phyloP scores from a whole-genome alignment of 2,113 vertebrate genomes.

The Rhineura floridana region DNA sequence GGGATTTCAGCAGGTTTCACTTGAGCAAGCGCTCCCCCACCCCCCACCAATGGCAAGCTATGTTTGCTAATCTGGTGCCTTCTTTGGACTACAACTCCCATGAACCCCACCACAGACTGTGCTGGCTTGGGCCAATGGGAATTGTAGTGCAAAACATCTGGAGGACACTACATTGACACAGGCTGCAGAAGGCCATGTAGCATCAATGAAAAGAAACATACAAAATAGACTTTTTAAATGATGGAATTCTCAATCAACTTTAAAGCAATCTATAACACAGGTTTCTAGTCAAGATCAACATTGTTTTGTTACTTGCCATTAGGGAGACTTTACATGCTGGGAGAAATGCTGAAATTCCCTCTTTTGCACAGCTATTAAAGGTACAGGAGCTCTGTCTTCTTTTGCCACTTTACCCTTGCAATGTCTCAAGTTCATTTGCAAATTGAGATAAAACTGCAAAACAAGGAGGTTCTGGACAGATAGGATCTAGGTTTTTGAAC shows the following conservation, averaged over 20 bases:
- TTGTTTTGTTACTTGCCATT: no score
- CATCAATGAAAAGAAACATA: no score
- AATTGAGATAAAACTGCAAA: neutral
- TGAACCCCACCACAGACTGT: neutral
- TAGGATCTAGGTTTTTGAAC: neutral
- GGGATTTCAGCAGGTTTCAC: no score
- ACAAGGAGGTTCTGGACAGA: neutral
- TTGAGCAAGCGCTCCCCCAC: no score
- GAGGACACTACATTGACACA: neutral
- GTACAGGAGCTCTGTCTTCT: neutral
- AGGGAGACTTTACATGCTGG: no score
- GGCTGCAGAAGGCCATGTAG: no score
- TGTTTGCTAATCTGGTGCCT: neutral
- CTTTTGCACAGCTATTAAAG: no score
- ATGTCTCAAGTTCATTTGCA: neutral
- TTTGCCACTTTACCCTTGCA: neutral
- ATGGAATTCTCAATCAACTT: neutral
- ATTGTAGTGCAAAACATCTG: neutral
- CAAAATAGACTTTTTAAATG: no score
- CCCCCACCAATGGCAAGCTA: no score
- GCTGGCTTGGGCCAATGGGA: neutral
- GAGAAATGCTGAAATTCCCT: no score
- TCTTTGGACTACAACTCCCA: neutral
- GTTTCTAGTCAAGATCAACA: neutral
- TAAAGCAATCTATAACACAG: neutral